Conservation (phyloP, 2,888 invertebrate species). For the Aelia acuminata region DNA sequence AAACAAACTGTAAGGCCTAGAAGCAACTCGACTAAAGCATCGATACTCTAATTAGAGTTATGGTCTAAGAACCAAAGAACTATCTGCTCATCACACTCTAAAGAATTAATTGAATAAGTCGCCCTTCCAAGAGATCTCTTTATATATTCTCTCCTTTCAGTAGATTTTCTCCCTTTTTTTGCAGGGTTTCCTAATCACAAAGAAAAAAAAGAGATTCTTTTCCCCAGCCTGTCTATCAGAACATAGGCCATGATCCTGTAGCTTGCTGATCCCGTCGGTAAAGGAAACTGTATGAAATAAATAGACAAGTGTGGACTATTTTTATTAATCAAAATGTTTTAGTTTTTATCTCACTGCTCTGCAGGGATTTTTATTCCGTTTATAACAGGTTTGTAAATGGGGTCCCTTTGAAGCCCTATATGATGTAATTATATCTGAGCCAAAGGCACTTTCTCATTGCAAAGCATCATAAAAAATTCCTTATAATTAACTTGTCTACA, state of each 20-base stretch:
- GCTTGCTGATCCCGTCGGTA: not conserved
- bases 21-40: not conserved
- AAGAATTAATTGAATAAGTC: slow-evolving; percentile 40
- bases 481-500: not conserved
- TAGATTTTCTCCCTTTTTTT: not conserved
- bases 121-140: not conserved
- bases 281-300: not conserved
- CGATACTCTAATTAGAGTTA: not conserved
- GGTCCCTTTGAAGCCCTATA: not conserved
- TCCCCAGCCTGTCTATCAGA: not conserved
- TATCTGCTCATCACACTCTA: not conserved
- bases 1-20: not conserved
- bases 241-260: not conserved
- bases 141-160: slow-evolving; percentile 20
- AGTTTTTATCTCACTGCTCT: not conserved
- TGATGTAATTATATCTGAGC: not conserved
- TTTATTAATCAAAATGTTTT: slow-evolving; percentile 35
- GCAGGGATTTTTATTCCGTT: not conserved
- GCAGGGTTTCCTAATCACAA: not conserved
- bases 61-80: not conserved
- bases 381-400: slow-evolving; percentile 1
- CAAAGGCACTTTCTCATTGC: not conserved
- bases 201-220: not conserved
- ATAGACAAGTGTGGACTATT: not conserved
- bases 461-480: not conserved